phyloP scores from a whole-genome alignment of 2,888 invertebrate genomes.

The Pantelozetes paolii region DNA sequence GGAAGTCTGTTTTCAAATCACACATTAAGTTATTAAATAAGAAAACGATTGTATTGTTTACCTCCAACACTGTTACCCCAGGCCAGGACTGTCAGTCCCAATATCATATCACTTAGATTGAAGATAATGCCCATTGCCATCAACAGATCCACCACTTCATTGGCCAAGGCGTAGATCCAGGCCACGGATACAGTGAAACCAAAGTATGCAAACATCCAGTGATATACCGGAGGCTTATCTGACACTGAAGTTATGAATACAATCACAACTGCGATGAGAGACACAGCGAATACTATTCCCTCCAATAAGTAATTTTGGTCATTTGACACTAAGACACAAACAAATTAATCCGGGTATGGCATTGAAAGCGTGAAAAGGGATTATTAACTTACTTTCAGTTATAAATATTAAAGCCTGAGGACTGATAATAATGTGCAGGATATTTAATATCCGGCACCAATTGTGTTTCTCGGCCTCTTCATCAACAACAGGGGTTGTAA shows the following conservation, averaged over 20 bases:
- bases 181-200: conserved; percentile 60
- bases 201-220: conserved; percentile 57
- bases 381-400: conserved; percentile 48
- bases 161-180: conserved; percentile 61
- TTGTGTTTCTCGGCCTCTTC: conserved; percentile 55
- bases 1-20: no score
- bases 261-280: conserved; percentile 49
- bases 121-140: conserved; percentile 55
- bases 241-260: conserved; percentile 52
- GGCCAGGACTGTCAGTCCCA: conserved; percentile 57
- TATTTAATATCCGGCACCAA: conserved; percentile 61
- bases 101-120: conserved; percentile 54
- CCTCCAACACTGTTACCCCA: conserved; percentile 58
- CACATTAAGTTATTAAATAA: no score
- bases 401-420: conserved; percentile 53
- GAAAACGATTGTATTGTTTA: no score
- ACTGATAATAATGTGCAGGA: conserved; percentile 57
- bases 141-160: conserved; percentile 60
- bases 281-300: conserved; percentile 50
- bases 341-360: no score
- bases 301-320: conserved; percentile 49
- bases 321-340: conserved; percentile 23
- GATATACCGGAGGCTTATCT: conserved; percentile 52
- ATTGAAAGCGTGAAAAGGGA: no score
- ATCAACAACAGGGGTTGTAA: conserved; percentile 61